A percentile compares a stretch with the other conserved stretches of the same genome.
These are phyloP conservation scores for Probaryconus sp. DNA, from an alignment of 1,140 invertebrate species.

Conservation along the genomic window DNA sequence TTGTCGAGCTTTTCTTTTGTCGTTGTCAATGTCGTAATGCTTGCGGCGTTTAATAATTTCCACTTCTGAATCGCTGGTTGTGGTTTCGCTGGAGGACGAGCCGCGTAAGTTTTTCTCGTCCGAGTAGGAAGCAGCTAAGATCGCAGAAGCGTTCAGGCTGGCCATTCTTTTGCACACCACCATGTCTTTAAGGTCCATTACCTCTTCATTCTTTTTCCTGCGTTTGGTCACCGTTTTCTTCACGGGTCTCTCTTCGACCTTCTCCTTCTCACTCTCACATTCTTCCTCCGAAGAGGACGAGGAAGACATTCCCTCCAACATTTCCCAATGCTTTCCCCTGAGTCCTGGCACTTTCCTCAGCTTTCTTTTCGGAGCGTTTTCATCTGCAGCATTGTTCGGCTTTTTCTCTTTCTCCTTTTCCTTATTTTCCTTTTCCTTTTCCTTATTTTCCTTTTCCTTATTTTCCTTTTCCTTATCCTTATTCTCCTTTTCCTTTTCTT, in stretches of 20 bases:
- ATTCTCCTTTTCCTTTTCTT: slow-evolving; percentile 64
- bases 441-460: slow-evolving; percentile 9
- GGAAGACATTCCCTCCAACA: slow-evolving; percentile 81
- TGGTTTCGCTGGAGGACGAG: slow-evolving; percentile 79
- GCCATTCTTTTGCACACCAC: slow-evolving; percentile 94
- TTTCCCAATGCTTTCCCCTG: slow-evolving; percentile 90
- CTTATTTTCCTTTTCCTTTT: slow-evolving; percentile 39
- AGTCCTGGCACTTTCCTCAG: slow-evolving; percentile 85
- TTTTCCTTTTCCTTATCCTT: slow-evolving; percentile 30
- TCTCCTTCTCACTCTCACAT: slow-evolving; percentile 77
- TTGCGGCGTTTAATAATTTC: slow-evolving; percentile 78
- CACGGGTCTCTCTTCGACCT: slow-evolving; percentile 67
- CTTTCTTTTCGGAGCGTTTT: slow-evolving; percentile 78
- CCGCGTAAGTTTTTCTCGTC: slow-evolving; percentile 83
- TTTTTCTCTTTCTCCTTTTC: slow-evolving; percentile 50
- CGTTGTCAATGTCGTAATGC: slow-evolving; percentile 79
- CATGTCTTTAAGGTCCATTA: slow-evolving; percentile 92
- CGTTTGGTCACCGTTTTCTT: slow-evolving; percentile 73
- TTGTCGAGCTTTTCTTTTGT: slow-evolving; percentile 80
- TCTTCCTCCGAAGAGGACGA: slow-evolving; percentile 78
- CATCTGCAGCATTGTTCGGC: slow-evolving; percentile 50
- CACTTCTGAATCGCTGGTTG: slow-evolving; percentile 76
- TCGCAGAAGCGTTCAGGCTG: slow-evolving; percentile 93
- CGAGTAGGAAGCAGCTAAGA: slow-evolving; percentile 92
- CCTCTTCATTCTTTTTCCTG: slow-evolving; percentile 82